Evolutionary conservation across 37 sponge, comb jelly and placozoan species (phyloP), one percentile per base, ranked within the genome.

Genomic region (Halichondria panicea): DNA sequence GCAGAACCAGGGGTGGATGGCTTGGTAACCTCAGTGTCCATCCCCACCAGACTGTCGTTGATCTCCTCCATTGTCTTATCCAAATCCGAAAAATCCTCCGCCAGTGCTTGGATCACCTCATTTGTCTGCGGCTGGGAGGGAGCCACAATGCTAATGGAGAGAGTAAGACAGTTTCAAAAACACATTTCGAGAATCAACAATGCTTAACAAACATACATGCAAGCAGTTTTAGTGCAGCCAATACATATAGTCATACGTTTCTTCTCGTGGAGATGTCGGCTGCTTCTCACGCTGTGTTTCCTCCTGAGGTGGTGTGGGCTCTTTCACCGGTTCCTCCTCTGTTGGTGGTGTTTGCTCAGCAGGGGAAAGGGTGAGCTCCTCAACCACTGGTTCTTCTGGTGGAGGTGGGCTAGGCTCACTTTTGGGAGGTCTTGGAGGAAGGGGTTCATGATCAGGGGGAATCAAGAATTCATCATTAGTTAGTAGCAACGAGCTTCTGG

Each of bases 301-400:
- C 69, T 27, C 58, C 58, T 28, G 7, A 4, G 7, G 5, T 7
- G 18, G 27, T 44, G n/a, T n/a, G n/a, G n/a, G n/a, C n/a, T 79
- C 60, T 4, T 52, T 42, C 24, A 57, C 79, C 48, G 68, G 15
- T 2, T 33, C 64, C 63, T 62, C 63, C 1, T 61, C 75, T 61
- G 62, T 41, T 30, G 46, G 9, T 56, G 37, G 5, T 5, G 4
- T 12, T 11, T 45, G 52, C 39, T 35, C 34, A 3, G 19, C 73
- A 39, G 58, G 18, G 22, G 45, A 34, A 13, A 46, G 38, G 43
- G 11, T 43, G 41, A 1, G 41, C 55, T 60, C 42, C 71, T 71
- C 63, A 18, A 6, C 54, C 36, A 6, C 35, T 9, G 38, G 36
- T n/a, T 65, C 55, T 22, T 12, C 69, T 62, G 70, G 70, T 36